A percentile compares a stretch with the other conserved stretches of the same genome.
Evolutionary conservation across 2,113 vertebrate genomes (phyloP).

Genomic region (Scophthalmus maximus): DNA sequence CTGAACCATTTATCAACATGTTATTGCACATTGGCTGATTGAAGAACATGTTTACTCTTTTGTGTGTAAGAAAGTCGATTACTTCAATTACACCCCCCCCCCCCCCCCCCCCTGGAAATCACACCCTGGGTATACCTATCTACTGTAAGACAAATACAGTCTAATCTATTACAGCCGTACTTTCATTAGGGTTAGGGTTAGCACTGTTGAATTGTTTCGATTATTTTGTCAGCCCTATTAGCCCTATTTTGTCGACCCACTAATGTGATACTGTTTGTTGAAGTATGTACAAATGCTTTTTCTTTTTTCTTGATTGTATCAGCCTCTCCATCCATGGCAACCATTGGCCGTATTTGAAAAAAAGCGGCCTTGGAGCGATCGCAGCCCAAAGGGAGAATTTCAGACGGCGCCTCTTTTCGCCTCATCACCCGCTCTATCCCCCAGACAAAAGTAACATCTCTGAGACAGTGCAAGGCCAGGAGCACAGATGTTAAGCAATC

Average conservation of each 20-base stretch:
- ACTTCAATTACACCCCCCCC: too few relatives aligned
- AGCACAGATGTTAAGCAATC: slow-evolving; percentile 70
- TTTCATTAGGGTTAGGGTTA: too few relatives aligned
- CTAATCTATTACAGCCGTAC: too few relatives aligned
- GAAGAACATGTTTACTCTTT: neutral
- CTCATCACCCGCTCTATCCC: slow-evolving; percentile 60
- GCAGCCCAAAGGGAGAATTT: slow-evolving; percentile 44
- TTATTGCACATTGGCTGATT: neutral
- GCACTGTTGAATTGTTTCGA: too few relatives aligned
- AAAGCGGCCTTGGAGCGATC: slow-evolving; percentile 50
- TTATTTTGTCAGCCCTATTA: too few relatives aligned
- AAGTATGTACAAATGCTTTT: too few relatives aligned
- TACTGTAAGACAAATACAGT: too few relatives aligned
- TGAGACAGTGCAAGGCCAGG: slow-evolving; percentile 42
- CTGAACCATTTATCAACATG: neutral
- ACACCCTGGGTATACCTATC: too few relatives aligned
- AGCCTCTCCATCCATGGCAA: slow-evolving; percentile 41
- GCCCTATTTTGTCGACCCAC: too few relatives aligned
- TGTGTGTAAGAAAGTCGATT: neutral
- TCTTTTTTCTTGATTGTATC: slow-evolving; percentile 29
- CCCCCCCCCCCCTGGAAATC: too few relatives aligned
- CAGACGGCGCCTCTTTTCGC: slow-evolving; percentile 56
- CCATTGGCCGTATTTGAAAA: slow-evolving; percentile 30
- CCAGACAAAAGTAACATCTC: slow-evolving; percentile 65
- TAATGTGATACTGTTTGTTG: too few relatives aligned